Evolutionary conservation across 1,140 invertebrate species (phyloP).

Genomic region (Cydia fagiglandana): DNA sequence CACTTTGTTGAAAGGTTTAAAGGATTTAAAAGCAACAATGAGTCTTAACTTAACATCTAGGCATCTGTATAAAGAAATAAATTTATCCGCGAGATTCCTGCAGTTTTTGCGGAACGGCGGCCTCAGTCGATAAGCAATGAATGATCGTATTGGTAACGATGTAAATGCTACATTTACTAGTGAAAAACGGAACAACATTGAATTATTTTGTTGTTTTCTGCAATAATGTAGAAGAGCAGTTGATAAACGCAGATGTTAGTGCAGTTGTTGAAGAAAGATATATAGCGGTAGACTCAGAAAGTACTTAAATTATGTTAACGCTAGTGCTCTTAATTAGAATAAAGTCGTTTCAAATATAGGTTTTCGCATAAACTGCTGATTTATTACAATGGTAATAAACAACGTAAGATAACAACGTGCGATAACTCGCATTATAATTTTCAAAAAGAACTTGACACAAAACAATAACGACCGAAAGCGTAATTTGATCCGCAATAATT

Average conservation of each 20-base stretch:
- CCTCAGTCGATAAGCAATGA: slow-evolving; percentile 26
- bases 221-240: slow-evolving; percentile 22
- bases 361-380: slow-evolving; percentile 3
- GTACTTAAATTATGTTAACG: neutral
- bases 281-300: neutral
- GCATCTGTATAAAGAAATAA: slow-evolving; percentile 34
- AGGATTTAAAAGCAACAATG: slow-evolving; percentile 30
- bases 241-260: slow-evolving; percentile 10
- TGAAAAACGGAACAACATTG: slow-evolving; percentile 22
- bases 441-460: slow-evolving; percentile 25
- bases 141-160: slow-evolving; percentile 31
- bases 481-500: slow-evolving; percentile 31
- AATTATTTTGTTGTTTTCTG: slow-evolving; percentile 21
- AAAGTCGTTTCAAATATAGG: neutral
- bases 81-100: slow-evolving; percentile 31
- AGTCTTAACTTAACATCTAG: slow-evolving; percentile 33
- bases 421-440: slow-evolving; percentile 23
- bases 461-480: slow-evolving; percentile 24
- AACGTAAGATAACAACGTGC: slow-evolving; percentile 6
- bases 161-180: slow-evolving; percentile 29
- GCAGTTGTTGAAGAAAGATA: neutral
- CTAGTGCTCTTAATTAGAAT: slow-evolving; percentile 5
- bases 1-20: slow-evolving; percentile 7
- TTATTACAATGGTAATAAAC: slow-evolving; percentile 9
- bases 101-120: slow-evolving; percentile 30